Evolutionary conservation across 2,797 vertebrate species (phyloP), one percentile per base, ranked within the genome.

Genomic region (Craterocephalus amniculus): DNA sequence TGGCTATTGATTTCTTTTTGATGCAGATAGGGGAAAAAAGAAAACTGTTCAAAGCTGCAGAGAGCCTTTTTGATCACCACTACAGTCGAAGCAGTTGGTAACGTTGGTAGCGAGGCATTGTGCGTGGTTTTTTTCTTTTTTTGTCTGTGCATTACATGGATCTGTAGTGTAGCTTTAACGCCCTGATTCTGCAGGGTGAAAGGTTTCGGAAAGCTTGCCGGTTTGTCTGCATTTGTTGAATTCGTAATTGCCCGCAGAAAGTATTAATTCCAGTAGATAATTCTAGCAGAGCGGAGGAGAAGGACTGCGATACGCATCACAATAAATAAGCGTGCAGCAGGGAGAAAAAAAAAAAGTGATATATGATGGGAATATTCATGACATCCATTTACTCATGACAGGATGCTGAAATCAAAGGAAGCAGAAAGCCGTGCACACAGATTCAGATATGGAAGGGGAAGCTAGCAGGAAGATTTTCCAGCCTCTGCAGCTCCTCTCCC

Each of bases 1-100:
- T 69, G 74, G 84, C 80, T 92, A 93, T 93, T 89, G 92, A 93
- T 94, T 94, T 93, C 81, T 91, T 91, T 94, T 94, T 93, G 89
- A 94, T 93, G 91, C 91, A 80, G 78, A 88, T 88, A 82, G 70
- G 68, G 77, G 61, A 76, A 76, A 82, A 83, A 83, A 73, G 57
- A 80, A 61, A 81, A 78, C 49, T 72, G 89, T 92, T 94, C 91
- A 94, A 93, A 93, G 88, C 85, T 31, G 60, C 62, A 45, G 78
- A 84, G 78, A 89, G 85, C 52, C 70, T 78, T 91, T 93, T 93
- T 94, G 90, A 94, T 93, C 91, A 90, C 72, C 61, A 67, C 85
- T 83, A 81, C 81, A 87, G 86, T 81, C 43, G 66, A 83, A 69
- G 81, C 79, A 66, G 73, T 79, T 72, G 76, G 79, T 90, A 81